phyloP scores from a whole-genome alignment of 2,797 vertebrate genomes.

The Columba guinea region DNA sequence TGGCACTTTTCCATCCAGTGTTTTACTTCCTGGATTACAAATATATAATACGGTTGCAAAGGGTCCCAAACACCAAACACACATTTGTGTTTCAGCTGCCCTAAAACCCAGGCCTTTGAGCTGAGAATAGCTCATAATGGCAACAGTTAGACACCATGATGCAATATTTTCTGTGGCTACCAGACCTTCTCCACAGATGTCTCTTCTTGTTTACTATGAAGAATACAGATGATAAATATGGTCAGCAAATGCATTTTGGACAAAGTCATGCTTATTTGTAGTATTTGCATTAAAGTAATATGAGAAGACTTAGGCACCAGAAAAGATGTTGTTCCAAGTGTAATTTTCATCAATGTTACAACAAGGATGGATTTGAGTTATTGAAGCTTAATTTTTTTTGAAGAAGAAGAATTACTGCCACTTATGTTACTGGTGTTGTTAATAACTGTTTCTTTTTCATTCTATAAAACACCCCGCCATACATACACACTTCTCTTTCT shows the following conservation, averaged over 20 bases:
- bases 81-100: neutral
- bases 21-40: neutral
- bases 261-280: neutral
- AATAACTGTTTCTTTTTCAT: neutral
- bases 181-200: constrained; percentile 14
- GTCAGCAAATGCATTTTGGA: constrained; percentile 3
- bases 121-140: neutral
- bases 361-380: neutral
- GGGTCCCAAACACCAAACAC: neutral
- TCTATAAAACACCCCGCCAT: neutral
- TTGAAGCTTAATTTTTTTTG: neutral
- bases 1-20: neutral
- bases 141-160: neutral
- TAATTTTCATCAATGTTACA: neutral
- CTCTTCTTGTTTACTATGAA: neutral
- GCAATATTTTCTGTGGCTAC: constrained; percentile 28
- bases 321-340: neutral
- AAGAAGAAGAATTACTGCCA: neutral
- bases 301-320: neutral
- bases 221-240: neutral
- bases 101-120: neutral
- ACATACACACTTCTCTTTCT: neutral
- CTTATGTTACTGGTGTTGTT: neutral
- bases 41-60: rapidly evolving
- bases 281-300: constrained; percentile 6